Base-by-base conservation (phyloP, 1,140 invertebrate genomes). In the Euglossa dilemma region DNA sequence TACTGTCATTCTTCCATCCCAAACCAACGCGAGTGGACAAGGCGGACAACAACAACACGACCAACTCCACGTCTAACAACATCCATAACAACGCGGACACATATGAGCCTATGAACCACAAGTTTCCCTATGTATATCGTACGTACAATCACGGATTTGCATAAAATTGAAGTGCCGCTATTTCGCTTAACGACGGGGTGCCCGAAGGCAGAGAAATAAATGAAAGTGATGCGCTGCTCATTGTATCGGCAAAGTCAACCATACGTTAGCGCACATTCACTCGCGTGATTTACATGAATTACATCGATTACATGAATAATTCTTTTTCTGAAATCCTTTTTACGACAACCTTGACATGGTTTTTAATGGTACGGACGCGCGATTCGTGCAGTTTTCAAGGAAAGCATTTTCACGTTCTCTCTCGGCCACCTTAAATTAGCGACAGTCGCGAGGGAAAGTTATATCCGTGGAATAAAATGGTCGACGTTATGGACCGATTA, bases 1-100 rank as follows among this genome's bases (percentile, higher is more conserved):
- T 94, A 75, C 88, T 93, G 84, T 92, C 93, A 78, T 91, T 94
- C 86, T 92, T 92, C 77, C 91, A 90, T 71, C 90, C 92, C 18
- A 94, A 94, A 89, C 87, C 93, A 50, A 92, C 92, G 67, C 90
- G 93, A 69, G 90, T 92, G 85, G 93, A 94, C 80, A 92, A 91
- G 85, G 91, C 91, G 76, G 92, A 94, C 71, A 94, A 94, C 88
- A 94, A 94, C 73, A 94, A 94, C 91, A 93, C 90, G 59, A 94
- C 93, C 88, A 93, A 94, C 86, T 91, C 92, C 2, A 93, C 93
- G 61, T 87, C 91, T 57, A 93, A 93, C 85, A 93, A 93, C 83
- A 94, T 93, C 70, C 93, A 93, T 87, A 93, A 92, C 89, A 78
- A 92, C 86, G 76, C 93, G 87, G 92, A 92, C 75, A 85, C 93